Conservation (phyloP, 2,113 vertebrate species). For the Takifugu flavidus region DNA sequence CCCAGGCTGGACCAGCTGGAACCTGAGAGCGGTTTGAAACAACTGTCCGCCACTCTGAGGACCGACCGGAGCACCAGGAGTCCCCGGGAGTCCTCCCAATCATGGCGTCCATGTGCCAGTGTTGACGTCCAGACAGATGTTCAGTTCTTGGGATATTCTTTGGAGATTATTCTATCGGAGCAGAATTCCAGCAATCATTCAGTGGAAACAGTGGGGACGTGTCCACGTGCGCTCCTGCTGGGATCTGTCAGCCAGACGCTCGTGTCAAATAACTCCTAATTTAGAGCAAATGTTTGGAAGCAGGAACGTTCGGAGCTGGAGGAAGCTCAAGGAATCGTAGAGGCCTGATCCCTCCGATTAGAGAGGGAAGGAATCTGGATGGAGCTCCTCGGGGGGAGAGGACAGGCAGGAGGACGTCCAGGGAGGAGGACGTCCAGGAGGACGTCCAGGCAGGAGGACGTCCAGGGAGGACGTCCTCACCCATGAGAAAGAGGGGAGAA, state of each 20-base stretch:
- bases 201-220: too few species aligned
- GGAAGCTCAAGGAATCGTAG: background rate
- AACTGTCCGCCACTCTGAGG: background rate
- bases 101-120: background rate
- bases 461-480: too few species aligned
- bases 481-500: too few species aligned
- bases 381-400: too few species aligned
- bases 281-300: background rate
- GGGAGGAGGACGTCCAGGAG: too few species aligned
- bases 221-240: too few species aligned
- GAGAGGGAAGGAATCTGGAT: too few species aligned
- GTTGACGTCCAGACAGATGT: conserved; percentile 3
- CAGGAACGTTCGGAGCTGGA: background rate
- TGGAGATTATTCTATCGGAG: too few species aligned
- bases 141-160: background rate
- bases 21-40: background rate
- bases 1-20: background rate
- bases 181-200: too few species aligned
- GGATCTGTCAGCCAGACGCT: background rate
- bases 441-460: too few species aligned
- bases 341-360: background rate
- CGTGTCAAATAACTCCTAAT: background rate
- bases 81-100: background rate
- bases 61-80: background rate
- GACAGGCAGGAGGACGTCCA: too few species aligned